phyloP scores from a whole-genome alignment of 2,113 vertebrate species.

The Tetraodon nigroviridis region DNA sequence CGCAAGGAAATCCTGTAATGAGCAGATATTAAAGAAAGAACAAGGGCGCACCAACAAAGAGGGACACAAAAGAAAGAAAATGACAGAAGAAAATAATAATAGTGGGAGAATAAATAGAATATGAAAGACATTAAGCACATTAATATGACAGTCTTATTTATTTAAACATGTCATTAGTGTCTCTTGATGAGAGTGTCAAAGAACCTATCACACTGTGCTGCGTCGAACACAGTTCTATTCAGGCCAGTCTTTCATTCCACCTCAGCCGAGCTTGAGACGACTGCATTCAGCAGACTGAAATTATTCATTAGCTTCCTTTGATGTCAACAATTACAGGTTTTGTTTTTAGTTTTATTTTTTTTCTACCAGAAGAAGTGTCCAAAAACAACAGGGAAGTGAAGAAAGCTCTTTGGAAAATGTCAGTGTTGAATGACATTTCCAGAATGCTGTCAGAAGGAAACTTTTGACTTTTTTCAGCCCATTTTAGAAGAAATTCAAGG shows the following conservation, averaged over 20 bases:
- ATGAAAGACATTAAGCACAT: conserved; percentile 53
- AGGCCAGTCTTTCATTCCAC: not conserved
- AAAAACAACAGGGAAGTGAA: too few species aligned
- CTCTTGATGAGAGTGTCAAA: conserved; percentile 6
- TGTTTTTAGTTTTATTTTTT: too few species aligned
- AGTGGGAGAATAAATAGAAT: conserved; percentile 46
- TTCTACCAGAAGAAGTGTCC: too few species aligned
- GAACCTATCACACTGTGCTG: conserved; percentile 16
- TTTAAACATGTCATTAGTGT: conserved; percentile 41
- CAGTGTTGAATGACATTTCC: too few species aligned
- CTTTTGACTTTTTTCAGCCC: too few species aligned
- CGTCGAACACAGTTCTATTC: conserved; percentile 14
- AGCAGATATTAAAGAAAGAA: conserved; percentile 64
- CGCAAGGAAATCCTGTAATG: conserved; percentile 56
- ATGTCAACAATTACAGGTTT: too few species aligned
- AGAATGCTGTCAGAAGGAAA: too few species aligned
- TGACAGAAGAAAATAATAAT: conserved; percentile 47
- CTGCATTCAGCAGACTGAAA: not conserved
- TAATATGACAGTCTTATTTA: conserved; percentile 28
- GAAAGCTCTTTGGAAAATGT: too few species aligned
- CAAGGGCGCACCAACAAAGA: conserved; percentile 43
- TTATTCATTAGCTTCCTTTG: too few species aligned
- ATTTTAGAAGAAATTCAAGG: too few species aligned
- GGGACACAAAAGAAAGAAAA: conserved; percentile 21
- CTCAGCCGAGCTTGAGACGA: not conserved